Evolutionary conservation across 37 sponge, comb jelly and placozoan species (phyloP), one percentile per base, ranked within the genome.

Genomic region (Mnemiopsis leidyi): DNA sequence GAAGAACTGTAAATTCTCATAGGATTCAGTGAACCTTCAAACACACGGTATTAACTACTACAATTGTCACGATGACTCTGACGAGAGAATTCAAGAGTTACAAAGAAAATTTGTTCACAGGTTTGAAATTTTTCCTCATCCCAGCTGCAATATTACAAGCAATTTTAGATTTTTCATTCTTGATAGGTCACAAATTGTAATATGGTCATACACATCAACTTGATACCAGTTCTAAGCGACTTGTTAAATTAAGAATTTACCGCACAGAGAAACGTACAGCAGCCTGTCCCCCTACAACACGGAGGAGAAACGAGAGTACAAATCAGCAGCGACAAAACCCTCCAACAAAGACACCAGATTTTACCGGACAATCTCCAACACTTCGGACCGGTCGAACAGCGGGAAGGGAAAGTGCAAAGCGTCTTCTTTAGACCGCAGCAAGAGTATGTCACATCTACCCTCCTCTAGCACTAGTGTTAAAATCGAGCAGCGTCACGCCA

Each of bases 211-310:
- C n/a, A n/a, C n/a, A n/a, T n/a, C n/a, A n/a, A n/a, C n/a, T n/a
- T n/a, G n/a, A n/a, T n/a, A n/a, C n/a, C n/a, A n/a, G n/a, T n/a
- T n/a, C n/a, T n/a, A n/a, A n/a, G n/a, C n/a, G n/a, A n/a, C n/a
- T n/a, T n/a, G n/a, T n/a, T n/a, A n/a, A n/a, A n/a, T n/a, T n/a
- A n/a, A n/a, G n/a, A n/a, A n/a, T n/a, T n/a, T n/a, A n/a, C n/a
- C n/a, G n/a, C n/a, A n/a, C 90, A 85, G 90, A 33, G 90, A 85
- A 33, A 85, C 90, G 1, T 85, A 85, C 30, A 28, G 90, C 90
- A 85, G 90, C 36, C 20, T 85, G 29, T 32, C 36, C 13, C 90
- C 90, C 36, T 85, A 85, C 90, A 85, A 85, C 61, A 40, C 61
- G 2, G 90, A 85, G 25, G 61, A 40, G 30, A 40, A 40, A 37